Evolutionary conservation across 2,113 vertebrate species (phyloP), one percentile per base, ranked within the genome.

Genomic region (Brachyhypopomus occidentalis): DNA sequence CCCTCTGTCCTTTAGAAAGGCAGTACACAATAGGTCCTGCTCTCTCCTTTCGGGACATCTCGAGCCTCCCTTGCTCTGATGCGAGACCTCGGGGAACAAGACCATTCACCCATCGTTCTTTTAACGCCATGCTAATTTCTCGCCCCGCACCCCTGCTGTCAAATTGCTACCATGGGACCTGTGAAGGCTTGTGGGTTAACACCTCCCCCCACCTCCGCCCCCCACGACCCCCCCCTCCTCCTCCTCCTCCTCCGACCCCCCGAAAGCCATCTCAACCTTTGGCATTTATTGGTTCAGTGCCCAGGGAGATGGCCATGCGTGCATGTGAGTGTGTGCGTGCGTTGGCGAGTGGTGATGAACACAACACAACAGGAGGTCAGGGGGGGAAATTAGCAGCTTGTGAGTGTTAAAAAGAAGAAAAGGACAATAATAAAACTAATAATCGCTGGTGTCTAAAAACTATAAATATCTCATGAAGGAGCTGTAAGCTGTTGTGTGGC

Each of bases 361-460:
- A 75, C 78, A 84, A 88, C 88, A 97, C 94, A 97, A 96, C 92
- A 93, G 92, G 83, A 92, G 96, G 96, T 96, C 96, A 95, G 88
- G 73, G 70, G 70, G 93, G 93, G 94, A 95, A 96, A 96, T 95
- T 96, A 96, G 95, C 93, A 91, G 95, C 94, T 95, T 95, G 91
- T 96, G 95, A 96, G 94, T 87, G 86, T 94, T 92, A 93, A 92
- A 93, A 93, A n/a, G n/a, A 93, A 8, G 41, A 90, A 91, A 82
- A 82, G 87, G 45, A 90, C 90, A 62, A 75, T 66, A 30, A 30
- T 30, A 30, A 52, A 52, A 52, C 9, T 52, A 52, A 52, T 52
- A 14, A 52, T 14, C 12, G 12, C 45, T 77, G 59, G 66, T 27
- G 58, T 72, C 63, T 93, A 94, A 94, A 96, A 90, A 52, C 45